Conservation (phyloP, 2,113 vertebrate genomes). For the Connochaetes taurinus region DNA sequence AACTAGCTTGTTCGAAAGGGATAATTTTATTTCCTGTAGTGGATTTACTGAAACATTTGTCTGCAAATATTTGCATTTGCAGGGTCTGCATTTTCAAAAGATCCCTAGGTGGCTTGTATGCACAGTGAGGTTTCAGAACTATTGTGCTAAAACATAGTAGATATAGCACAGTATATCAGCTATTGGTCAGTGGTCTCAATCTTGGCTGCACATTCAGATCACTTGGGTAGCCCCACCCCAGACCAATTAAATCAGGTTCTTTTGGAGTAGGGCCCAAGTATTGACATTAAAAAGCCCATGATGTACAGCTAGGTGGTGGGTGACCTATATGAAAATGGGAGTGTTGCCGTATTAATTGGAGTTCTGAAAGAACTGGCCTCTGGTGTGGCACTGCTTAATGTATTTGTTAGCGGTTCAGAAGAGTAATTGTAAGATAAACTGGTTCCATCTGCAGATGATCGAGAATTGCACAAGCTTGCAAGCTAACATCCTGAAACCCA, state of each 20-base stretch:
- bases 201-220: neutral
- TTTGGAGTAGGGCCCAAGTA: neutral
- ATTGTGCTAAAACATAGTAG: neutral
- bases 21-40: neutral
- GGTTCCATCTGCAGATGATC: neutral
- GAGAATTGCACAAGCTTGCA: neutral
- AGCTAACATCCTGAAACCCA: neutral
- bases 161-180: neutral
- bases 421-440: neutral
- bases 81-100: neutral
- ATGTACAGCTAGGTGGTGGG: neutral
- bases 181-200: neutral
- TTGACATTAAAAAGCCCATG: neutral
- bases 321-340: neutral
- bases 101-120: neutral
- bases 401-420: neutral
- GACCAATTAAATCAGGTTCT: neutral
- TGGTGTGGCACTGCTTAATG: no score
- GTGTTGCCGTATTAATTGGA: neutral
- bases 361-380: neutral
- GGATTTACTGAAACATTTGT: neutral
- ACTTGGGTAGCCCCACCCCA: neutral
- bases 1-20: neutral
- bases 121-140: neutral
- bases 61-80: neutral